Evolutionary conservation across 2,797 vertebrate species (phyloP), one percentile per base, ranked within the genome.

Genomic region (Valencia hispanica): DNA sequence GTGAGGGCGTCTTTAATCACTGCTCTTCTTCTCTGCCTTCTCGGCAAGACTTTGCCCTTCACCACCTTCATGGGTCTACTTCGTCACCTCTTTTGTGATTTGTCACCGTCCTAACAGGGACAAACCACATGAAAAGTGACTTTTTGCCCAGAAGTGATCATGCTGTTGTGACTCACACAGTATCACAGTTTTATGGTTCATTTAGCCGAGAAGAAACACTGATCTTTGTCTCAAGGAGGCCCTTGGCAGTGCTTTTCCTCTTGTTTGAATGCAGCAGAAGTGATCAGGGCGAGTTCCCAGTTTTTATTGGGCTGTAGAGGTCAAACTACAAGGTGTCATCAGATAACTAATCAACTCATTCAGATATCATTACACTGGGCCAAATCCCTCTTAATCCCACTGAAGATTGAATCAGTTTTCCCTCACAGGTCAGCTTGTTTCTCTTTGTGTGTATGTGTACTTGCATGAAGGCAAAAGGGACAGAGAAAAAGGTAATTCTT

Each of bases 341-440:
- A 91, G 92, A 92, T 92, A 90, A 91, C 89, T 92, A 92, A 93
- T 93, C 91, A 94, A 91, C 86, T 93, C 88, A 79, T 94, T 93
- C 90, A 91, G 88, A 91, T 93, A 89, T 92, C 93, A 92, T 94
- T 94, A 93, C 91, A 92, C 89, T 79, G 77, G 83, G 91, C 89
- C 92, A 92, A 93, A 94, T 91, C 93, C 91, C 89, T 84, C 88
- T 92, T 94, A 94, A 93, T 93, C 91, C 92, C 83, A 72, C 79
- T 84, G 91, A 93, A 91, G 91, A 91, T 93, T 88, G 92, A 90
- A 94, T 94, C 92, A 93, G 90, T 84, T 86, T 84, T 88, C 87
- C 83, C 84, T 89, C 66, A 61, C 89, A 93, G 92, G 91, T 93
- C 88, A 86, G 51, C 75, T 72, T 80, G 84, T 80, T 86, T 82